Base-by-base conservation (phyloP, 2,113 vertebrate genomes). In the Zosterops japonicus region DNA sequence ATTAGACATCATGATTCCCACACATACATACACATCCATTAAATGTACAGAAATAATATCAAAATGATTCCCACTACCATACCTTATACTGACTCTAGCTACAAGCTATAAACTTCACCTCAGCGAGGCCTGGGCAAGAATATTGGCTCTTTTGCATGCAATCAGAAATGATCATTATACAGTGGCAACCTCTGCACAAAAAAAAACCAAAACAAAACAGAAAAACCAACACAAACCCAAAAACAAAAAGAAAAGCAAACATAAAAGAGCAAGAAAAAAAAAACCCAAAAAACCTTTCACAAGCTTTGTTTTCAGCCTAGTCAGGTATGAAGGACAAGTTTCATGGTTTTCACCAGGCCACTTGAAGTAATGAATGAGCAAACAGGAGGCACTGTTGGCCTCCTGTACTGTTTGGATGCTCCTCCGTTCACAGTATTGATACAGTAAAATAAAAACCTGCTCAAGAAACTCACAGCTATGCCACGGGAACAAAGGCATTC, bases 371-470 rank as follows among this genome's bases (percentile, higher is more conserved):
- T 91, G 90, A 96, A 87, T 79, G 86, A 97, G 94, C 90, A 78
- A 70, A n/a, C 77, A 28, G 85, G 92, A 52, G 4, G 8, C 44
- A 0, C 83, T 19, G 44, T 18, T 18, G 82, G 52, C 92, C 74
- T 29, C 95, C 90, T 11, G 41, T 28, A 33, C 42, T 56, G 88
- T 70, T 15, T 15, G 77, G 89, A 94, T 88, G 95, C 93, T 96
- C 83, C 87, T 96, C 91, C 33, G 2, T 97, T 98, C 98, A 98
- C 98, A 98, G 98, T 98, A 98, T 97, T 42, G 17, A 81, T 81
- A 90, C 57, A 97, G 94, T 83, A 90, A 96, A 97, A 70, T 57
- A 83, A 74, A 92, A 95, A 93, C 71, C 92, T 89, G 83, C 72
- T 84, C 63, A 57, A 65, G 72, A 93, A 95, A 88, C 79, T 91